These are phyloP conservation scores for Thamnaconus septentrionalis DNA, from an alignment of 2,113 vertebrate species.

Conservation along the genomic window DNA sequence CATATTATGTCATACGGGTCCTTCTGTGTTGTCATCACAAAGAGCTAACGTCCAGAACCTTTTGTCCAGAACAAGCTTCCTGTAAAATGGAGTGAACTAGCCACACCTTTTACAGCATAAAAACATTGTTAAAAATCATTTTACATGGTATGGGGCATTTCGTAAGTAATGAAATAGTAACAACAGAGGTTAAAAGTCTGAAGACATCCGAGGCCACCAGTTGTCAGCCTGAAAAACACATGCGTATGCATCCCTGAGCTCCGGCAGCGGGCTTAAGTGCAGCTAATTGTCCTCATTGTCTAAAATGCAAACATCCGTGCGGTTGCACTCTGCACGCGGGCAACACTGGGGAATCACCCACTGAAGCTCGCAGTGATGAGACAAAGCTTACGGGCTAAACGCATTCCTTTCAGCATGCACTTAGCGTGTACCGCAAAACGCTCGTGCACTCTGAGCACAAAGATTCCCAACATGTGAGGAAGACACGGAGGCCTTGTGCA, in stretches of 20 bases:
- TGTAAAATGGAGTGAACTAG: too few relatives aligned
- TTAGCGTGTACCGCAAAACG: constrained; percentile 5
- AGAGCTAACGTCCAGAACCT: too few relatives aligned
- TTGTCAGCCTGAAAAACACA: too few relatives aligned
- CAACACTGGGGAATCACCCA: constrained; percentile 41
- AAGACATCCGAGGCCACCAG: too few relatives aligned
- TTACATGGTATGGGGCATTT: too few relatives aligned
- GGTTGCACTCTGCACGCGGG: constrained; percentile 23
- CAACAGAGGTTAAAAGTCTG: too few relatives aligned
- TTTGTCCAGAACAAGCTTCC: too few relatives aligned
- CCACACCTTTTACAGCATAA: too few relatives aligned
- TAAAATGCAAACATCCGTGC: constrained; percentile 21
- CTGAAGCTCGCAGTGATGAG: constrained; percentile 37
- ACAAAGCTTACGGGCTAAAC: constrained; percentile 48
- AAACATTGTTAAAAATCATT: too few relatives aligned
- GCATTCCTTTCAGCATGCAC: constrained; percentile 12
- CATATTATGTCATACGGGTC: too few relatives aligned
- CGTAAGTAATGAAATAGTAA: too few relatives aligned
- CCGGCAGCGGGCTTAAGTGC: constrained; percentile 9
- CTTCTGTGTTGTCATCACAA: too few relatives aligned
- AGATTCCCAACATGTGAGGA: constrained; percentile 32
- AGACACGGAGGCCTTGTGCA: constrained; percentile 38
- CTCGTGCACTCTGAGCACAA: constrained; percentile 27
- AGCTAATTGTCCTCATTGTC: constrained; percentile 29
- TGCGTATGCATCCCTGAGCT: not conserved